Conservation (phyloP, 92 coral and sea anemone genomes). For the Epizoanthus illoricatus region DNA sequence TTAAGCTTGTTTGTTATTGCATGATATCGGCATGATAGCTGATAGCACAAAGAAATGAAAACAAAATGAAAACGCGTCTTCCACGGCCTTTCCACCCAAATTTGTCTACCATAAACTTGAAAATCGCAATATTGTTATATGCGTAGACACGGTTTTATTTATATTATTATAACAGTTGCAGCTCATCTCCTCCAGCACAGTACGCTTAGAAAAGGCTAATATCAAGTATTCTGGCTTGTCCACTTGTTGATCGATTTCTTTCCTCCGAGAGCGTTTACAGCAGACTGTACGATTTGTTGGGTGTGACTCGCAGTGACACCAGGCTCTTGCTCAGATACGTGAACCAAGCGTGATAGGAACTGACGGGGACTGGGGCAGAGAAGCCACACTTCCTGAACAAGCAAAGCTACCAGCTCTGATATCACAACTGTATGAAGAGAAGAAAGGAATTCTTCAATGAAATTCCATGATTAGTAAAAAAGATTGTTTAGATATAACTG, state of each 20-base stretch:
- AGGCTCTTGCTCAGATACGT: slow-evolving; percentile 7
- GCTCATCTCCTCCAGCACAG: too few relatives aligned
- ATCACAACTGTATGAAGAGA: slow-evolving; percentile 3
- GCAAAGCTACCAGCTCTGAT: slow-evolving; percentile 2
- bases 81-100: too few relatives aligned
- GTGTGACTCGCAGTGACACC: background rate
- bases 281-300: slow-evolving; percentile 5
- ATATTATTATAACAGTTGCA: too few relatives aligned
- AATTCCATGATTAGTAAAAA: too few relatives aligned
- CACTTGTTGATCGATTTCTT: background rate
- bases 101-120: too few relatives aligned
- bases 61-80: too few relatives aligned
- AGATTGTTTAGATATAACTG: too few relatives aligned
- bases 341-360: background rate
- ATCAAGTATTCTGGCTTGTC: background rate
- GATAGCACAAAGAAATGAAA: too few relatives aligned
- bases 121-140: too few relatives aligned
- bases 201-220: background rate
- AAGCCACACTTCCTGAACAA: slow-evolving; percentile 18
- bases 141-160: too few relatives aligned
- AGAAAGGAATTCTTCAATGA: background rate
- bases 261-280: slow-evolving; percentile 13
- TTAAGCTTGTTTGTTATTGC: too few relatives aligned
- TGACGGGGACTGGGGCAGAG: slow-evolving; percentile 27
- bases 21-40: too few relatives aligned